Evolutionary conservation across 2,888 invertebrate species (phyloP).

Genomic region (Scaptomyza polygonia): DNA sequence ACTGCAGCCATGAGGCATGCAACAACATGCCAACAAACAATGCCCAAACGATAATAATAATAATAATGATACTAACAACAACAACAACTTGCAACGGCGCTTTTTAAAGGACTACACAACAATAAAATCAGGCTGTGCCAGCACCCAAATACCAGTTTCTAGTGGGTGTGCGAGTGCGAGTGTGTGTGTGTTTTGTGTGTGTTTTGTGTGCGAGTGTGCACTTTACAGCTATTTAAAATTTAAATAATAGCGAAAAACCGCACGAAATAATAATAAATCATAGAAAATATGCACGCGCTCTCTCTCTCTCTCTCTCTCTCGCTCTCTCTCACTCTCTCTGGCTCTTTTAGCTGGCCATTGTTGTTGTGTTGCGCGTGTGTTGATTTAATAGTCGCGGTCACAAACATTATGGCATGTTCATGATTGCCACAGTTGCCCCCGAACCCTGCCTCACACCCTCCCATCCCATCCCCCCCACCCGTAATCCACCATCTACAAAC

Average conservation of each 20-base stretch:
- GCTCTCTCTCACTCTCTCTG: background rate
- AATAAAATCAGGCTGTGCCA: constrained; percentile 53
- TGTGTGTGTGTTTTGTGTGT: constrained; percentile 24
- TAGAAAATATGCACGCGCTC: constrained; percentile 60
- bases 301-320: background rate
- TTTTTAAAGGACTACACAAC: constrained; percentile 51
- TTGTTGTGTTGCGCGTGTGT: constrained; percentile 64
- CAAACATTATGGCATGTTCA: constrained; percentile 78
- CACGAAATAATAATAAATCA: constrained; percentile 79
- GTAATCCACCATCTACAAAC: background rate
- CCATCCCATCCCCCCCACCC: background rate
- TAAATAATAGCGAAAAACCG: constrained; percentile 78
- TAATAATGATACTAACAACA: constrained; percentile 52
- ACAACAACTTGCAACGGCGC: constrained; percentile 28
- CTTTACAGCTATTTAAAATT: constrained; percentile 79
- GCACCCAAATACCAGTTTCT: constrained; percentile 45
- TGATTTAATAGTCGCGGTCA: constrained; percentile 77
- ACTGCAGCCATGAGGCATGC: constrained; percentile 42
- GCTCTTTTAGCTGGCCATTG: constrained; percentile 9
- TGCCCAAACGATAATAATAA: constrained; percentile 75
- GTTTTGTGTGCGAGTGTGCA: constrained; percentile 39
- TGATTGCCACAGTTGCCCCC: constrained; percentile 59
- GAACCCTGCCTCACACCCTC: too few species aligned
- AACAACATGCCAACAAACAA: constrained; percentile 69
- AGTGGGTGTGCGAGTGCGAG: constrained; percentile 60